Evolutionary conservation across 2,797 vertebrate genomes (phyloP), one percentile per base, ranked within the genome.

Genomic region (Etheostoma perlongum): DNA sequence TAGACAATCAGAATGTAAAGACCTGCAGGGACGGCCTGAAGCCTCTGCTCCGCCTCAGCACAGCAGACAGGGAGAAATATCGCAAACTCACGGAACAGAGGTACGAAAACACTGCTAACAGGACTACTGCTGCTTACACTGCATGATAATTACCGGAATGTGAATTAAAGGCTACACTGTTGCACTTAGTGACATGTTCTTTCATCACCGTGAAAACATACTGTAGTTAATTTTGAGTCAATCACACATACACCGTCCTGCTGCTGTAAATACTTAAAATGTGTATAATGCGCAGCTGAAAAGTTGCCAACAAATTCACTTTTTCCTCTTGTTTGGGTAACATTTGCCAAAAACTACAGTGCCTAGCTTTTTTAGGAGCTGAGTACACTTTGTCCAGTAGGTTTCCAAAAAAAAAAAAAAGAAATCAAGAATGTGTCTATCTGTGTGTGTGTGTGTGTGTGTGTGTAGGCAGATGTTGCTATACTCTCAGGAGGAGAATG

Each of bases 1-100:
- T 99, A 61, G 97, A 98, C 86, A 99, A 98, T 93, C 97, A 99
- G 94, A 99, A 97, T 21, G 97, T 99, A 86, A 97, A 95, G 92
- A 97, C 97, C 0, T 96, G 96, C 92, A 95, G 96, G 0, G 96
- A 97, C 1, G 96, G 96, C 40, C 92, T 98, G 89, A 97, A 97
- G 36, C 96, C 97, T 1, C 92, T 99, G 88, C 93, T 99, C 62
- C 96, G 96, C 85, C 91, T 99, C 88, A 99, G 96, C 91, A 93
- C 88, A 0, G 96, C 97, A 0, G 97, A 99, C 90, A 94, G 95
- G 67, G 97, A 98, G 85, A 99, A 98, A 69, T 98, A 97, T 84
- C 93, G 95, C 58, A 95, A 97, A 77, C 97, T 99, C 72, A 98
- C 96, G 0, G 97, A 98, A 74, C 97, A 99, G 93, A 97, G 97